Conservation (phyloP, 2,888 invertebrate species). For the Oxytorus armatus region DNA sequence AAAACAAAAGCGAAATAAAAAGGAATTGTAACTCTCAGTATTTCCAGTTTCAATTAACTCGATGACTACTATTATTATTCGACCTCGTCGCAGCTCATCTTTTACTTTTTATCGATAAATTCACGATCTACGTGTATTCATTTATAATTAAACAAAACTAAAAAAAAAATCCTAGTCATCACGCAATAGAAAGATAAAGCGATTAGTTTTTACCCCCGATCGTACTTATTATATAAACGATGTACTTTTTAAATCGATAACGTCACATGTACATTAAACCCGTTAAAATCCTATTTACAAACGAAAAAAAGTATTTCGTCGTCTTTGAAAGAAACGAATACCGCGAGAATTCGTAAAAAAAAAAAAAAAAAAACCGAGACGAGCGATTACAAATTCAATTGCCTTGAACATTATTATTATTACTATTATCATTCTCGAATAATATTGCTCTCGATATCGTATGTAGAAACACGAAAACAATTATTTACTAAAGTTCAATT, state of each 20-base stretch:
- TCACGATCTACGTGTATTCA: constrained; percentile 42
- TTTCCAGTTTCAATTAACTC: constrained; percentile 29
- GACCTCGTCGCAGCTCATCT: constrained; percentile 16
- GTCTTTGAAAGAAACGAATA: constrained; percentile 2
- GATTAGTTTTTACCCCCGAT: constrained; percentile 48
- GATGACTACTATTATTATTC: constrained; percentile 2
- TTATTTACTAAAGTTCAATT: constrained; percentile 37
- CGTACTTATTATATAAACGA: constrained; percentile 59
- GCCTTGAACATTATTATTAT: background rate
- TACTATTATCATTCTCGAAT: constrained; percentile 42
- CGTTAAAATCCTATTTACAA: constrained; percentile 43
- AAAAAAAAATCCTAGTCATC: constrained; percentile 60
- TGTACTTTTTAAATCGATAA: constrained; percentile 60
- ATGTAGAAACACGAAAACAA: constrained; percentile 28
- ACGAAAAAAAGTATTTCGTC: constrained; percentile 14
- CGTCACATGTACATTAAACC: constrained; percentile 29
- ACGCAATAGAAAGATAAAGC: constrained; percentile 56
- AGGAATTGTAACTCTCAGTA: constrained; percentile 40
- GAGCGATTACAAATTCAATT: constrained; percentile 20
- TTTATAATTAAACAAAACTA: constrained; percentile 46
- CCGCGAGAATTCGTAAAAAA: constrained; percentile 1
- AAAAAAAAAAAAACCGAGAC: no score
- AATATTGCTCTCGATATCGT: constrained; percentile 40
- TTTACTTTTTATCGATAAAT: constrained; percentile 38
- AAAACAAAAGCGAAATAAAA: constrained; percentile 12